These are phyloP conservation scores for Odocoileus hemionus DNA, from an alignment of 2,113 vertebrate genomes.

Conservation along the genomic window DNA sequence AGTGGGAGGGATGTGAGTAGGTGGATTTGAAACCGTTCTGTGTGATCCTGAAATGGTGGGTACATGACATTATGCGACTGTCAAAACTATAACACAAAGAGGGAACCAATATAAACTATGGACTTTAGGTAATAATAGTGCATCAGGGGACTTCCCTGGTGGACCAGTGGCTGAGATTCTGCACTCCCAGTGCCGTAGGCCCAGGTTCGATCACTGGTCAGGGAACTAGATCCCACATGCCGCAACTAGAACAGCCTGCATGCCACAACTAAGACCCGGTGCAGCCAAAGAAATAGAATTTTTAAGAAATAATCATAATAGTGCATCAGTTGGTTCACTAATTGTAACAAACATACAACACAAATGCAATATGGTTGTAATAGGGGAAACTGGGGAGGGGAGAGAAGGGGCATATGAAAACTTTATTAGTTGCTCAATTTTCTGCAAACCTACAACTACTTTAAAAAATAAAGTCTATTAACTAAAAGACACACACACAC, in stretches of 20 bases:
- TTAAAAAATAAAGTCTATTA: background rate
- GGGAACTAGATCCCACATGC: background rate
- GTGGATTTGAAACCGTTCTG: background rate
- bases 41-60: too few species aligned
- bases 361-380: background rate
- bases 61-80: background rate
- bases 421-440: background rate
- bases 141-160: background rate
- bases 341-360: background rate
- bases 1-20: background rate
- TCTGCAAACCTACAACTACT: background rate
- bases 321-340: background rate
- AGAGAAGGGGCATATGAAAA: background rate
- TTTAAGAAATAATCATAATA: background rate
- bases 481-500: background rate
- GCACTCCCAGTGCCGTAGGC: background rate
- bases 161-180: background rate
- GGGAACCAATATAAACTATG: background rate
- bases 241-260: too few species aligned
- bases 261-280: rapidly evolving
- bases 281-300: background rate
- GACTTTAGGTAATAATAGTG: background rate
- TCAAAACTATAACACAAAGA: background rate
- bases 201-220: background rate
- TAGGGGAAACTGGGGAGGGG: background rate